Conservation (phyloP, 2,113 vertebrate species). For the Hippocampus guttulatus region DNA sequence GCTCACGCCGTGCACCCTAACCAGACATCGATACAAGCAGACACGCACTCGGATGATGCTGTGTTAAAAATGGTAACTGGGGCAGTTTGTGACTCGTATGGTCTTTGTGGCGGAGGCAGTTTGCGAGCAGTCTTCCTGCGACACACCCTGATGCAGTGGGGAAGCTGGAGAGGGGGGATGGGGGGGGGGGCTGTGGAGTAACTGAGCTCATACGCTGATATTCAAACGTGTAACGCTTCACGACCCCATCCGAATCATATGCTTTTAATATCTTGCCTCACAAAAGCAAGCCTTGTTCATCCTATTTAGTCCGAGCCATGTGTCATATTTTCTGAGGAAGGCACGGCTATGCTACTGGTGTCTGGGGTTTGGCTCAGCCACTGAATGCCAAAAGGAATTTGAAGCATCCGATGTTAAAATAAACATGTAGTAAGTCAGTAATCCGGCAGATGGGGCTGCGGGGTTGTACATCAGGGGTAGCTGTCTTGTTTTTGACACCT, state of each 20-base stretch:
- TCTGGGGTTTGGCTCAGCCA: background rate
- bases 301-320: background rate
- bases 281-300: background rate
- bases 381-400: background rate
- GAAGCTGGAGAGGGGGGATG: background rate
- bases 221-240: constrained; percentile 7
- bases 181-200: constrained; percentile 4
- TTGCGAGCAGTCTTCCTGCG: constrained; percentile 34
- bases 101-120: constrained; percentile 49
- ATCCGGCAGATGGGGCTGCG: constrained; percentile 55
- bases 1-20: background rate
- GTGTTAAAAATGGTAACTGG: constrained; percentile 57
- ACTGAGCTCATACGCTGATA: constrained; percentile 9
- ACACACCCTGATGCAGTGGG: constrained; percentile 50
- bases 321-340: background rate
- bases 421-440: background rate
- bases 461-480: background rate
- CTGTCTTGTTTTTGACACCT: background rate
- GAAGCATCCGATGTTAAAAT: background rate
- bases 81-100: constrained; percentile 36
- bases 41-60: constrained; percentile 19
- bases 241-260: background rate
- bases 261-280: background rate
- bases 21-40: constrained; percentile 6
- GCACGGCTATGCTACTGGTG: background rate